Evolutionary conservation across 2,797 vertebrate genomes (phyloP), one percentile per base, ranked within the genome.

Genomic region (Chromobotia macracanthus): DNA sequence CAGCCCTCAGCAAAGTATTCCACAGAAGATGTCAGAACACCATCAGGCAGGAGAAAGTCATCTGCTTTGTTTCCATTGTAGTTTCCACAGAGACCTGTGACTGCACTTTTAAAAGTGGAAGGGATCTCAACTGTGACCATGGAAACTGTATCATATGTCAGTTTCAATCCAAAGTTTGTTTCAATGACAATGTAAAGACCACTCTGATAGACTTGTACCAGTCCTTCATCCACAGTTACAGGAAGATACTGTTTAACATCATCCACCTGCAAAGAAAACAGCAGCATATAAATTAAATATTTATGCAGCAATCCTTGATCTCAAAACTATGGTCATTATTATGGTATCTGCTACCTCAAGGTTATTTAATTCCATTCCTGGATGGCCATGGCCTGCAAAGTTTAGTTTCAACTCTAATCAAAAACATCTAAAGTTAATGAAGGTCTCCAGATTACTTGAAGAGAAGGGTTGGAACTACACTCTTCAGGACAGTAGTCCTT

Each of bases 31-130:
- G 85, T 77, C 18, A 84, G 8, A 1, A 61, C 67, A 0, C 89
- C 87, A 0, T 12, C 19, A 0, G 92, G 87, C 75, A 92, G 15
- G 4, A n/a, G 78, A 71, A 93, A 89, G 53, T 94, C 93, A 0
- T 94, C 87, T 0, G 2, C 48, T 0, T 75, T 82, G 16, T 93
- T 80, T 0, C 85, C 89, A 0, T 94, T 91, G 68, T 88, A 94
- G 84, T 94, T 88, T 38, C 93, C 92, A 0, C 92, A 93, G 16
- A 94, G 73, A 0, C 94, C 93, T 0, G 82, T 88, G 5, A 90
- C 19, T 0, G 21, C 80, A 1, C 87, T 87, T 0, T 65, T 83
- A 76, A 92, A 94, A 53, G 69, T 16, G 0, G 80, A 63, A 0
- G 93, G 91, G 15, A 94, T 53, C 19, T 88, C 88, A 35, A 94